These are phyloP conservation scores for Noturus placidus DNA, from an alignment of 2,113 vertebrate species.

Conservation along the genomic window DNA sequence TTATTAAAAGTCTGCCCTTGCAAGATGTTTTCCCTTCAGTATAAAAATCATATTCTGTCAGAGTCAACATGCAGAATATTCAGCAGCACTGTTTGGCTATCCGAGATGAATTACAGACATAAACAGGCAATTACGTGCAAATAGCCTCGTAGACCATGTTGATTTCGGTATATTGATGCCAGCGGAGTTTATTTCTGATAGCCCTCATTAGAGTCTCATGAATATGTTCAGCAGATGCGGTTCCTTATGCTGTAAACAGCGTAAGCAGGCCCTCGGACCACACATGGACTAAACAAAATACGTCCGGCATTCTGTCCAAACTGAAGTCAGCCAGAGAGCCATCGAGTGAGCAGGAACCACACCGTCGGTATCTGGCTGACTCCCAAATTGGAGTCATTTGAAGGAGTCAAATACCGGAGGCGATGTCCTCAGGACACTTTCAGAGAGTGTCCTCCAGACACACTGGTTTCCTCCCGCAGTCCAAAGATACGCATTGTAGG, in stretches of 20 bases:
- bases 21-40: neutral
- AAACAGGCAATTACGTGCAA: slow-evolving; percentile 34
- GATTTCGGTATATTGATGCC: slow-evolving; percentile 27
- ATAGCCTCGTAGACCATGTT: slow-evolving; percentile 30
- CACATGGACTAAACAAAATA: slow-evolving; percentile 8
- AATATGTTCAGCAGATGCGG: slow-evolving; percentile 32
- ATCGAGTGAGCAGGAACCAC: neutral
- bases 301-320: neutral
- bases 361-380: neutral
- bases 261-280: slow-evolving; percentile 5
- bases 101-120: slow-evolving; percentile 27
- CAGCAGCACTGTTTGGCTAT: neutral
- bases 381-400: neutral
- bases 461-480: too few relatives aligned
- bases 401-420: neutral
- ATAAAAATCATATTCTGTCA: neutral
- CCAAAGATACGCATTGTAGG: too few relatives aligned
- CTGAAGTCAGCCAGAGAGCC: neutral
- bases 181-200: slow-evolving; percentile 21
- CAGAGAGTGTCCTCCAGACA: too few relatives aligned
- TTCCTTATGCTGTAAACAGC: slow-evolving; percentile 27
- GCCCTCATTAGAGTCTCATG: slow-evolving; percentile 38
- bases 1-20: neutral
- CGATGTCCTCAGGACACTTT: neutral
- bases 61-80: slow-evolving; percentile 18